Evolutionary conservation across 2,113 vertebrate genomes (phyloP).

Genomic region (Microtus pennsylvanicus): DNA sequence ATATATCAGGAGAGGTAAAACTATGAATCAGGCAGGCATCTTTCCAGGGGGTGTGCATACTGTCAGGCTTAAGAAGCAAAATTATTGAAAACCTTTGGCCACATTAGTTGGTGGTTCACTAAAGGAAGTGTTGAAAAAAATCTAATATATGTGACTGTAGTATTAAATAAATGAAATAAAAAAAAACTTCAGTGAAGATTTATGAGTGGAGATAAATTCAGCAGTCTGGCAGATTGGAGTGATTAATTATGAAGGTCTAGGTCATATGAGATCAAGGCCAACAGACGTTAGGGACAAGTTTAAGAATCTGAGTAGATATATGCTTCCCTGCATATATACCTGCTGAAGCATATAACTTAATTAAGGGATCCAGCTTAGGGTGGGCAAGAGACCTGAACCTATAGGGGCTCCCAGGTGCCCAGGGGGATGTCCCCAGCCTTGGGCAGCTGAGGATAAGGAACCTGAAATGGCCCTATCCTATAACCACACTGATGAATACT

Average conservation of each 20-base stretch:
- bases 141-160: neutral
- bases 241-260: neutral
- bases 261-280: neutral
- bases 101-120: neutral
- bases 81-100: neutral
- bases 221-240: fast-evolving
- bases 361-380: no score
- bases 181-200: neutral
- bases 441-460: no score
- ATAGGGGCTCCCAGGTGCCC: no score
- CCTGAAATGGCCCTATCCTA: no score
- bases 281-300: neutral
- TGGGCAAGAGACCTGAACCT: no score
- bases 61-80: slow-evolving; percentile 23
- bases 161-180: neutral
- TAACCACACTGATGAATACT: no score
- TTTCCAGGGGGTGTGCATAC: neutral
- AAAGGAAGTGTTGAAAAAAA: slow-evolving; percentile 12
- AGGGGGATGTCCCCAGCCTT: no score
- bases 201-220: neutral
- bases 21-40: neutral
- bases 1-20: neutral
- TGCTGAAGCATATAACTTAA: no score
- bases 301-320: neutral
- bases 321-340: no score